Evolutionary conservation across 2,797 vertebrate species (phyloP), one percentile per base, ranked within the genome.

Genomic region (Streptopelia turtur): DNA sequence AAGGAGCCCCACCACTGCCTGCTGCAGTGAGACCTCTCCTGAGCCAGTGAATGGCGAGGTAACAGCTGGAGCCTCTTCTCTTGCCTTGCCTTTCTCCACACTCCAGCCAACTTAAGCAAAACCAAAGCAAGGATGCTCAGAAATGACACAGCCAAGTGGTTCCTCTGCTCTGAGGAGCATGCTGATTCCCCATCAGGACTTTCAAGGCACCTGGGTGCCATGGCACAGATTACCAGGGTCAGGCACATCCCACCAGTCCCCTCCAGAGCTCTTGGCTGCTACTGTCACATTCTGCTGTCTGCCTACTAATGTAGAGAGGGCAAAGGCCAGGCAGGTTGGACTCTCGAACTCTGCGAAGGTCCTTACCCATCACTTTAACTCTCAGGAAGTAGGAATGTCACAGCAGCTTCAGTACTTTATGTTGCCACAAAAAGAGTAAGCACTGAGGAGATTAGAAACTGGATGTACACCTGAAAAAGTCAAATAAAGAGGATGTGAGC

Each of bases 51-150:
- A 20, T 72, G 88, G 31, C 28, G 25, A 30, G 23, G 27, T 27
- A n/a, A 39, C 17, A 61, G 6, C 1, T 43, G 43, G 21, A 80
- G 14, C 13, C 1, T 59, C 52, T 81, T 9, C 12, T 10, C 6
- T 52, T 16, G 24, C 3, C 0, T 10, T 76, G 50, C 0, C 5
- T 2, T 3, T 1, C 9, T 63, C 17, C 28, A 21, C 9, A 1
- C 2, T 50, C 22, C 41, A 83, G 41, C 31, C 41, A 82, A 37
- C 13, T 23, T 35, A 57, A 76, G 16, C 13, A 72, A 69, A 89
- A 77, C 1, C 10, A 31, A 41, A 84, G 3, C 12, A n/a, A 6
- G 5, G 16, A 28, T 1, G 1, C 7, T n/a, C 10, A 18, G 57
- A 68, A 81, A 64, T 27, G 1, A 8, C 2, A 17, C 10, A 76